These are phyloP conservation scores for Drosophila micromelanica DNA, from an alignment of 1,140 invertebrate genomes.

Conservation along the genomic window DNA sequence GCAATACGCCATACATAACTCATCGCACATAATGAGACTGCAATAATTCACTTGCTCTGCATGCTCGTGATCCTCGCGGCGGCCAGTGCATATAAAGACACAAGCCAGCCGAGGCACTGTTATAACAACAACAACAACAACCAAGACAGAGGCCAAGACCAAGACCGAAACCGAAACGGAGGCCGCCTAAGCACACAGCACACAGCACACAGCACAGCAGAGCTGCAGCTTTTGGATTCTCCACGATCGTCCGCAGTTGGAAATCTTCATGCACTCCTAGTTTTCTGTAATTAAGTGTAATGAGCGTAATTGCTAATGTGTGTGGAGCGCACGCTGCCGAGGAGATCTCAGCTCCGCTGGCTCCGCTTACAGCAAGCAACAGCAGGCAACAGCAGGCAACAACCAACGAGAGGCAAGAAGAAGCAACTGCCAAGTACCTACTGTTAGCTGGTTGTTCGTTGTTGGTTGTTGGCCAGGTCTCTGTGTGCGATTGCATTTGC, in stretches of 20 bases:
- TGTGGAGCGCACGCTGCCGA: constrained; percentile 65
- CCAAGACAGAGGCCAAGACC: constrained; percentile 14
- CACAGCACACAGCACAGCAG: constrained; percentile 12
- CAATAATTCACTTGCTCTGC: constrained; percentile 84
- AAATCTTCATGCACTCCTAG: constrained; percentile 83
- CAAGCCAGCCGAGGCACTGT: constrained; percentile 49
- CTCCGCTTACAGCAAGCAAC: constrained; percentile 7
- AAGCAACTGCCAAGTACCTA: background rate
- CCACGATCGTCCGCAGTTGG: constrained; percentile 61
- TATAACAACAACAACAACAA: constrained; percentile 45
- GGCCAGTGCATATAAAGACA: constrained; percentile 57
- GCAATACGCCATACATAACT: constrained; percentile 84
- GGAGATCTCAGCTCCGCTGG: constrained; percentile 28
- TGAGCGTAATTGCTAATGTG: constrained; percentile 84
- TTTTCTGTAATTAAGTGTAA: constrained; percentile 84
- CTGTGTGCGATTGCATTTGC: constrained; percentile 33
- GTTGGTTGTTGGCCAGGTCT: background rate
- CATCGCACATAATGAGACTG: constrained; percentile 85
- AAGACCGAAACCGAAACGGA: constrained; percentile 31
- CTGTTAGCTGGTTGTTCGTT: too few species aligned
- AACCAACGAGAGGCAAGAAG: too few species aligned
- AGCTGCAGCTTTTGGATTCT: constrained; percentile 33
- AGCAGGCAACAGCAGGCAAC: too few species aligned
- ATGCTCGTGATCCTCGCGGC: constrained; percentile 70
- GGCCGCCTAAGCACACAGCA: constrained; percentile 11